A percentile compares a stretch with the other conserved stretches of the same genome.
phyloP scores from a whole-genome alignment of 64 coral and sea anemone species.

The Montipora cactus region DNA sequence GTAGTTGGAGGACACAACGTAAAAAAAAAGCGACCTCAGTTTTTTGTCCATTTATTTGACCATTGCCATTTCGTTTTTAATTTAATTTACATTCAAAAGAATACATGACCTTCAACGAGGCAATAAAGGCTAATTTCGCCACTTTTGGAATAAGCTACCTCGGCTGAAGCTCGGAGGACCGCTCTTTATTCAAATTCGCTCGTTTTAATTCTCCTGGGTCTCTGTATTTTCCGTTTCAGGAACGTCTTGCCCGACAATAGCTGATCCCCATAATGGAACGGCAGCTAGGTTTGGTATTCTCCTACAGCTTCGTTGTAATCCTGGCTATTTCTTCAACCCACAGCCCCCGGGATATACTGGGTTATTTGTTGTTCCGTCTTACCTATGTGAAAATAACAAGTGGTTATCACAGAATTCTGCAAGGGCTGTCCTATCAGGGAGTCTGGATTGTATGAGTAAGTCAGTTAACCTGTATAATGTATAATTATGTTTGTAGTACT shows the following conservation, averaged over 20 bases:
- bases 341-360: conserved; percentile 10
- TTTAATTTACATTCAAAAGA: no score
- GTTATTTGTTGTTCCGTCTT: conserved; percentile 15
- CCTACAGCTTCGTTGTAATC: conserved; percentile 50
- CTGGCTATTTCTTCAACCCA: conserved; percentile 76
- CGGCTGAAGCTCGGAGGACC: no score
- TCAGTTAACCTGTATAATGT: neutral
- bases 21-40: no score
- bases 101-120: no score
- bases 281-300: neutral
- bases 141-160: no score
- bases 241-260: conserved; percentile 6
- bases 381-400: conserved; percentile 37
- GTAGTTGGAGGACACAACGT: no score
- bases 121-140: no score
- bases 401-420: conserved; percentile 25
- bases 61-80: no score
- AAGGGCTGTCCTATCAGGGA: conserved; percentile 9
- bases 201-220: neutral
- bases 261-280: conserved; percentile 53
- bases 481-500: no score
- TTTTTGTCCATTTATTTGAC: no score
- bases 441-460: conserved; percentile 85
- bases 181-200: neutral
- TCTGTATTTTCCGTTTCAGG: conserved; percentile 24